Evolutionary conservation across 1,140 invertebrate genomes (phyloP).

Genomic region (Eupristina koningsbergeri): DNA sequence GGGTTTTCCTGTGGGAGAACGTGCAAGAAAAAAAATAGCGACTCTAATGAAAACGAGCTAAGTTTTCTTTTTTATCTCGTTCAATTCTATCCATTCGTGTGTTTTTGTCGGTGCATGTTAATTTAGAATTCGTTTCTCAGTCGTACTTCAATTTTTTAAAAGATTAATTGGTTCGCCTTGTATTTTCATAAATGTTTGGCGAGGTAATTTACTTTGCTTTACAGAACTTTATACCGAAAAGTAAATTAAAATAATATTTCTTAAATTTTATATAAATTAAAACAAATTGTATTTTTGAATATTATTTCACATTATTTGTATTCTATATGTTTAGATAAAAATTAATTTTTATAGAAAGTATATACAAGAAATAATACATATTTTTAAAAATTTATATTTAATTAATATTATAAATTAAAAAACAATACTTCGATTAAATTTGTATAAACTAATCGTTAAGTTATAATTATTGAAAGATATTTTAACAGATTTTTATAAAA

Average conservation of each 20-base stretch:
- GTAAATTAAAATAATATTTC: background rate
- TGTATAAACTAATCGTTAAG: too few species aligned
- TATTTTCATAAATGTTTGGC: conserved; percentile 46
- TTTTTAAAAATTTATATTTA: too few species aligned
- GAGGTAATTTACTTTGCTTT: background rate
- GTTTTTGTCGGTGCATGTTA: background rate
- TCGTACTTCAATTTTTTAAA: conserved; percentile 38
- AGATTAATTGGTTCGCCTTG: conserved; percentile 25
- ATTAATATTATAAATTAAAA: too few species aligned
- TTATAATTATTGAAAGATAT: too few species aligned
- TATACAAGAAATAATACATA: too few species aligned
- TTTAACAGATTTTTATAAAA: too few species aligned
- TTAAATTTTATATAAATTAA: background rate
- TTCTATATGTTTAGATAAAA: too few species aligned
- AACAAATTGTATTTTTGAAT: too few species aligned
- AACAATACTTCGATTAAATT: too few species aligned
- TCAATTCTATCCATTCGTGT: conserved; percentile 16
- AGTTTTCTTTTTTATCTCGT: conserved; percentile 18
- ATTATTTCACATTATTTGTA: too few species aligned
- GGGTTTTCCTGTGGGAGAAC: background rate
- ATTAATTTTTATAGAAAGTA: too few species aligned
- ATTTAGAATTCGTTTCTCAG: conserved; percentile 2
- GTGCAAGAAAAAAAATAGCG: conserved; percentile 24
- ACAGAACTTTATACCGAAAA: background rate
- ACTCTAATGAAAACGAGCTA: conserved; percentile 30